Evolutionary conservation across 2,113 vertebrate genomes (phyloP).

Genomic region (Erythrolamprus reginae): DNA sequence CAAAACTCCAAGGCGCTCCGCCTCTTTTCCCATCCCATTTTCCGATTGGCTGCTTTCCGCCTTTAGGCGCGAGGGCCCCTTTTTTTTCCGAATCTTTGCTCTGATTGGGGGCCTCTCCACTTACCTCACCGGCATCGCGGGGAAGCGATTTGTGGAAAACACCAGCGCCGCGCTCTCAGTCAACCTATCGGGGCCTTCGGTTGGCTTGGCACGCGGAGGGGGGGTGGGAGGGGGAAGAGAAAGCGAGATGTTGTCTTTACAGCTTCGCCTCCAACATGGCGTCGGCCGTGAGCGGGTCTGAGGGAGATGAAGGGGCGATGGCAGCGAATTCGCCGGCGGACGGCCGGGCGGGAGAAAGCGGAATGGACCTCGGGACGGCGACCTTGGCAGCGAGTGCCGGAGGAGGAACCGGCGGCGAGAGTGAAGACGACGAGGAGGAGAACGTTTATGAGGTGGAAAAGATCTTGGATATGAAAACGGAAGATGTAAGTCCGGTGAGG

Average conservation of each 20-base stretch:
- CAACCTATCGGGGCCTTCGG: accelerated
- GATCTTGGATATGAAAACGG: constrained; percentile 88
- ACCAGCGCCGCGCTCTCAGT: background rate
- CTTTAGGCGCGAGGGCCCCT: accelerated
- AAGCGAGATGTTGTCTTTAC: constrained; percentile 1
- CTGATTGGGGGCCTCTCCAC: accelerated
- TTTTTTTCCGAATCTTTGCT: accelerated
- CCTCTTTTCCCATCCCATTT: no score
- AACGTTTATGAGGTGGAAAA: constrained; percentile 93
- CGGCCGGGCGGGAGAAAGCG: constrained; percentile 47
- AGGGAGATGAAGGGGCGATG: background rate
- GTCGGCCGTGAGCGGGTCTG: constrained; percentile 33
- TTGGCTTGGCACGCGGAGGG: background rate
- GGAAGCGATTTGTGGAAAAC: background rate
- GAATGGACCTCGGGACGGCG: constrained; percentile 57
- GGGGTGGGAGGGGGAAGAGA: no score
- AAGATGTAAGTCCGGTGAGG: constrained; percentile 72
- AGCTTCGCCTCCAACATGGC: constrained; percentile 49
- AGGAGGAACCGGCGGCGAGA: constrained; percentile 51
- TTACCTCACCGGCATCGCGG: background rate
- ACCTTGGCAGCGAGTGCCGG: constrained; percentile 43
- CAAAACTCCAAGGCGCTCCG: accelerated
- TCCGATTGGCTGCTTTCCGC: background rate
- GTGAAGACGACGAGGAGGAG: constrained; percentile 75
- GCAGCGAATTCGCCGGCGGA: background rate